Conservation (phyloP, 2,113 vertebrate genomes). For the Rhinopomastus cyanomelas region DNA sequence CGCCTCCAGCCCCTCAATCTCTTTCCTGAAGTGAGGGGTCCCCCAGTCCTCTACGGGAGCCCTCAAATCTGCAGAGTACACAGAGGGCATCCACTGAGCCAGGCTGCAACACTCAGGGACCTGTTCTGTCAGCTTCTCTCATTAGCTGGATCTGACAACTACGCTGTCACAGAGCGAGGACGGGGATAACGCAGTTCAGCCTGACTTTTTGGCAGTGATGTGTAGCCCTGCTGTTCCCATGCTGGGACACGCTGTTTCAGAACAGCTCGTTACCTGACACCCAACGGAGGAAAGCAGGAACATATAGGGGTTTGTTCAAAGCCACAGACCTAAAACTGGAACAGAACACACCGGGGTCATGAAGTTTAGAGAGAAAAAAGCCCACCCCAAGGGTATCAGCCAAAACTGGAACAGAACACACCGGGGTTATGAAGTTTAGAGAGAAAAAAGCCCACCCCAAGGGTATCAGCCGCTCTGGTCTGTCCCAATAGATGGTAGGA, state of each 20-base stretch:
- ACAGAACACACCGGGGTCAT: constrained; percentile 6
- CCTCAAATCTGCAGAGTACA: not conserved
- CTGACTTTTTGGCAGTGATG: constrained; percentile 30
- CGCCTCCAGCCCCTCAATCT: no score
- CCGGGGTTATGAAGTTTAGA: not conserved
- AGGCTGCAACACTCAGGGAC: not conserved
- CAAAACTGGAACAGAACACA: constrained; percentile 15
- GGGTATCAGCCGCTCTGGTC: not conserved
- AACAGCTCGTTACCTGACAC: constrained; percentile 60
- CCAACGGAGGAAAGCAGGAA: constrained; percentile 45
- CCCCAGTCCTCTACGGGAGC: no score
- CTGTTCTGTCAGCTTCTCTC: constrained; percentile 4
- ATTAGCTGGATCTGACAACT: constrained; percentile 23
- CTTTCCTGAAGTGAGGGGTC: no score
- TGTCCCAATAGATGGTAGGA: not conserved
- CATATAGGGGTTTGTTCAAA: constrained; percentile 53
- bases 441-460: not conserved
- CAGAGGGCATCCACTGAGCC: not conserved
- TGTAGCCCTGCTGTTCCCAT: constrained; percentile 14
- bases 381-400: not conserved
- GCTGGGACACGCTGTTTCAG: constrained; percentile 38
- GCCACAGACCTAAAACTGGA: constrained; percentile 19
- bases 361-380: not conserved
- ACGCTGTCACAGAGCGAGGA: not conserved
- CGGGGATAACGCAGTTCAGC: constrained; percentile 18